These are phyloP conservation scores for Dryas iulia DNA, from an alignment of 1,140 invertebrate species.

Conservation along the genomic window DNA sequence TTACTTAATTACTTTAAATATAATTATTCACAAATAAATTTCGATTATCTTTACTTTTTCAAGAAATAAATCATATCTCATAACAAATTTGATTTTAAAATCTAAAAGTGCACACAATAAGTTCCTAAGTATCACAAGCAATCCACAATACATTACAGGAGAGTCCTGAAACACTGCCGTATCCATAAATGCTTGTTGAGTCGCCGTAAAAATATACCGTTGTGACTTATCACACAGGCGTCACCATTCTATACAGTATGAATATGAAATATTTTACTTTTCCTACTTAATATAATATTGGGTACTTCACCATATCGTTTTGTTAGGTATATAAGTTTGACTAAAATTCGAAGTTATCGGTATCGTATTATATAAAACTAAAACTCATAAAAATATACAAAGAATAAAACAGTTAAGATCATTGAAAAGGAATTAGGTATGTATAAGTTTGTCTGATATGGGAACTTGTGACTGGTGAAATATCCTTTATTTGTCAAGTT, in stretches of 20 bases:
- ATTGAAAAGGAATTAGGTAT: neutral
- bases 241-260: neutral
- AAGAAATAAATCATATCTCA: neutral
- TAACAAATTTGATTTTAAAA: neutral
- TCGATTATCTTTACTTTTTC: neutral
- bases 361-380: neutral
- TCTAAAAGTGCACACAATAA: neutral
- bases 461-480: neutral
- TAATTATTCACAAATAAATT: neutral
- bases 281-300: neutral
- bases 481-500: neutral
- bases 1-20: neutral
- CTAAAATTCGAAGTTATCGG: neutral
- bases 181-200: conserved; percentile 11
- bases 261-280: neutral
- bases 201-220: neutral
- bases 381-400: neutral
- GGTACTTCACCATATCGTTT: neutral
- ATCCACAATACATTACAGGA: neutral
- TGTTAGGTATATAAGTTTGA: neutral
- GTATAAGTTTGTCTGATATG: neutral
- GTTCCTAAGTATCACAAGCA: neutral
- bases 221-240: neutral
- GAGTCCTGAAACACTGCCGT: conserved; percentile 16
- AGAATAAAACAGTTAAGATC: neutral